phyloP scores from a whole-genome alignment of 2,113 vertebrate genomes.

The Elephantulus edwardii region DNA sequence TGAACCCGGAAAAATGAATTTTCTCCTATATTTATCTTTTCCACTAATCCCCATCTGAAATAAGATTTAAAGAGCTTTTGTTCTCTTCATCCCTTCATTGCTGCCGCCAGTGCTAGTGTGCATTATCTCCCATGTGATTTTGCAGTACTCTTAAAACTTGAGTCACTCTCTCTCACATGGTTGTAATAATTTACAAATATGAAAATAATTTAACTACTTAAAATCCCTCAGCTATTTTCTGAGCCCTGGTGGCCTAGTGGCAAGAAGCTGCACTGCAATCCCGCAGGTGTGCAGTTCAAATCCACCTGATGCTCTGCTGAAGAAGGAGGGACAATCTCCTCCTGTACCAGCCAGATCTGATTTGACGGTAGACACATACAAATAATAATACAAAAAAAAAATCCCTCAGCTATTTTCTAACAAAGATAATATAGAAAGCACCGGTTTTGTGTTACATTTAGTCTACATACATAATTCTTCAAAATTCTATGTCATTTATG shows the following conservation, averaged over 20 bases:
- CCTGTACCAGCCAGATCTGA: no score
- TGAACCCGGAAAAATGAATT: not conserved
- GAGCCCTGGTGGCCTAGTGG: no score
- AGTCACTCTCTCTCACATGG: not conserved
- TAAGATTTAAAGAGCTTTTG: not conserved
- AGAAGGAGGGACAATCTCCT: no score
- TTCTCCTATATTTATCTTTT: not conserved
- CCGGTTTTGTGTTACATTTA: not conserved
- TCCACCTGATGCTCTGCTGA: no score
- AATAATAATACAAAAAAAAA: no score
- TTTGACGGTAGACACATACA: no score
- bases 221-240: slow-evolving; percentile 3
- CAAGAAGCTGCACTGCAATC: no score
- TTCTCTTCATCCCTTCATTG: not conserved
- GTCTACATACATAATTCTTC: not conserved
- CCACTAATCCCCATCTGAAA: not conserved
- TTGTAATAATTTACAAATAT: not conserved
- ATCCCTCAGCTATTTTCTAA: not conserved
- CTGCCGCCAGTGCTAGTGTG: not conserved
- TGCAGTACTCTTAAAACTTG: not conserved
- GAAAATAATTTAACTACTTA: not conserved
- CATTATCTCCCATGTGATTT: not conserved
- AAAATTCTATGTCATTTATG: not conserved
- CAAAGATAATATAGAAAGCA: not conserved
- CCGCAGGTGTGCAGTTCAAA: no score